Conservation (phyloP, 2,888 invertebrate species). For the Chironomus riparius region DNA sequence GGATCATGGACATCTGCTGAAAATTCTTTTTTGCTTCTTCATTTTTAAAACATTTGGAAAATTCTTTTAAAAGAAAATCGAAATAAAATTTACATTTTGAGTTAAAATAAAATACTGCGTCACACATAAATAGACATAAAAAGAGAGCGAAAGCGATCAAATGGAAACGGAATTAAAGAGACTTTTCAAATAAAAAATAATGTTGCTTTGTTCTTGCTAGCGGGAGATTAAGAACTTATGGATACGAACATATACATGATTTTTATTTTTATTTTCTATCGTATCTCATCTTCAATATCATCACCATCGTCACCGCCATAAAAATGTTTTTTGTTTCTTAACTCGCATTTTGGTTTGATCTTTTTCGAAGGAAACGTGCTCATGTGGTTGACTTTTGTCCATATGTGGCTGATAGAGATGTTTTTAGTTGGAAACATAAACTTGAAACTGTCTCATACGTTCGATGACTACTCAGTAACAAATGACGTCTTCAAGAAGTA, state of each 20-base stretch:
- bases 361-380: too few relatives aligned
- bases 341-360: too few relatives aligned
- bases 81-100: neutral
- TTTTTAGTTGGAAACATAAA: neutral
- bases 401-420: neutral
- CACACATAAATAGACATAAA: neutral
- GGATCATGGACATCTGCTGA: constrained; percentile 14
- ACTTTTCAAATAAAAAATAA: neutral
- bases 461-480: too few relatives aligned
- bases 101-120: neutral
- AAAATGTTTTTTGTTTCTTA: neutral
- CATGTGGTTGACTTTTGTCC: too few relatives aligned
- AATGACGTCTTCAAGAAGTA: too few relatives aligned
- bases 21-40: neutral
- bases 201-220: neutral
- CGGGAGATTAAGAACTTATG: neutral
- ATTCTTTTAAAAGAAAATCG: neutral
- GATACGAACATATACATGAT: neutral
- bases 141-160: neutral
- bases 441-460: too few relatives aligned
- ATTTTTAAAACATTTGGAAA: neutral
- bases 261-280: neutral
- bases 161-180: neutral
- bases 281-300: neutral
- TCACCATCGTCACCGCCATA: neutral